Base-by-base conservation (phyloP, 2,113 vertebrate species). In the Burhinus bistriatus region DNA sequence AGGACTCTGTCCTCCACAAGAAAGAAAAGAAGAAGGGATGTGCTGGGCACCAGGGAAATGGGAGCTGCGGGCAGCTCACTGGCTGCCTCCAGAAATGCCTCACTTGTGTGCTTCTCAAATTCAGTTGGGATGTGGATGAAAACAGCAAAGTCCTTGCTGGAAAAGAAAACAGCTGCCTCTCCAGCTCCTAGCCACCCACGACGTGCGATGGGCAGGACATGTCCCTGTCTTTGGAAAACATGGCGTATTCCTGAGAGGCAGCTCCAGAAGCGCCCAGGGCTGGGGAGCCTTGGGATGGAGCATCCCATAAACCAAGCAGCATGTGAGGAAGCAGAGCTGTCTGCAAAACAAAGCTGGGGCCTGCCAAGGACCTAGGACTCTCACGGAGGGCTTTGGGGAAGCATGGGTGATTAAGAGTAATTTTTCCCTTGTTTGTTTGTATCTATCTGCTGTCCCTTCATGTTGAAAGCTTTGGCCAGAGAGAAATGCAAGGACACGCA, bases 81-180 rank as follows among this genome's bases (percentile, higher is more conserved):
- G 66, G n/a, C 32, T 66, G 51, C 71, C 64, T 70, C 47, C 81
- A 87, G 82, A 83, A 93, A 76, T 44, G 44, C 34, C 49, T 79
- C 0, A 0, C 45, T 70, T 70, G 22, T 8, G 19, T 64, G 30
- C 59, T 49, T 77, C 71, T 78, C 76, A 87, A 89, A 83, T 40
- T 78, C 80, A 36, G 19, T 4, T 68, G 89, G 61, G 88, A 84
- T 40, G 52, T 15, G 47, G 47, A 90, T 47, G n/a, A 71, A 93
- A 95, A 75, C 51, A 92, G 82, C 51, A 75, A 86, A 97, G 69
- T 55, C 65, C 59, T 75, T 64, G n/a, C 38, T 95, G 64, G 72
- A 78, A 96, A 88, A 91, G 65, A 69, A 94, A 94, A 81, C 76
- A 94, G 79, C 58, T 90, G 51, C 51, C 59, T 89, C 72, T 71